A percentile compares a stretch with the other conserved stretches of the same genome.
These are phyloP conservation scores for Tribolium freemani DNA, from an alignment of 2,888 invertebrate species.

Conservation along the genomic window DNA sequence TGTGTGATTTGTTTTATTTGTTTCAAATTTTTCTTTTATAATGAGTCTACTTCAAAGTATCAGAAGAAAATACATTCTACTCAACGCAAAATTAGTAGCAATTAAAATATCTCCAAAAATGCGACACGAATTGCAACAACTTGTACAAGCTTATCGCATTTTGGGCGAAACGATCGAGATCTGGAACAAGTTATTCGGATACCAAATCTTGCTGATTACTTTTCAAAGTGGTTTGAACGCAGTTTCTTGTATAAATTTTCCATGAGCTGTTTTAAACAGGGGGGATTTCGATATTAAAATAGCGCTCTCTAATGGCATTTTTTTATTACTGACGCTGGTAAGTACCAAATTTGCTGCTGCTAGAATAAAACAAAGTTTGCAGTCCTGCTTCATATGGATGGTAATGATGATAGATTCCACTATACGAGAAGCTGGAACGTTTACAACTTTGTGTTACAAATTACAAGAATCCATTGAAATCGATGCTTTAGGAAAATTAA, in stretches of 20 bases:
- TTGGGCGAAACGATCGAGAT: conserved; percentile 8
- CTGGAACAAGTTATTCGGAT: conserved; percentile 10
- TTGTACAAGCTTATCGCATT: neutral
- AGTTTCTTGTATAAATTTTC: neutral
- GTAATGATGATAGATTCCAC: neutral
- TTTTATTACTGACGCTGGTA: neutral
- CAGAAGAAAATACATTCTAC: neutral
- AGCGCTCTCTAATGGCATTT: neutral
- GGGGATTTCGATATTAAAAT: neutral
- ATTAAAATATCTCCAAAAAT: neutral
- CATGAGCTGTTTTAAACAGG: neutral
- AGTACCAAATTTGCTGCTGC: neutral
- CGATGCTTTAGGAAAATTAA: neutral
- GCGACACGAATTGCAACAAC: neutral
- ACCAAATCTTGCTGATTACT: neutral
- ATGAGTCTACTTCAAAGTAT: neutral
- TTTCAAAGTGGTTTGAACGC: neutral
- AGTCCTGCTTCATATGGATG: neutral
- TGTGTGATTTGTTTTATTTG: neutral
- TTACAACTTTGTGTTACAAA: conserved; percentile 5
- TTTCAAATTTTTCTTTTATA: neutral
- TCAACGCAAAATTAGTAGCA: neutral
- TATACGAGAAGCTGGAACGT: conserved; percentile 1
- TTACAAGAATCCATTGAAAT: neutral
- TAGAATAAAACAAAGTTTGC: neutral